phyloP scores from a whole-genome alignment of 2,888 invertebrate genomes.

The Thumatha senex region DNA sequence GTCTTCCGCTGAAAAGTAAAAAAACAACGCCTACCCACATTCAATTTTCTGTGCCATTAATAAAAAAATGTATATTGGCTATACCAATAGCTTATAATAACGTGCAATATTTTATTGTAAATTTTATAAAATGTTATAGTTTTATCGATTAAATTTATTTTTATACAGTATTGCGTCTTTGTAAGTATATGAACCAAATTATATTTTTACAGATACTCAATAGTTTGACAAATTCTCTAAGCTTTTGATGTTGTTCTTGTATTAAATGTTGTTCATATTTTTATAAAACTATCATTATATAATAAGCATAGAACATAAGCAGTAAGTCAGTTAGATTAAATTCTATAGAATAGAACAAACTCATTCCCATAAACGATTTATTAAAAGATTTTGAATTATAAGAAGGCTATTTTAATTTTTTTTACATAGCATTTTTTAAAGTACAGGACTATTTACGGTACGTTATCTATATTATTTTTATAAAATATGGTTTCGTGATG shows the following conservation, averaged over 20 bases:
- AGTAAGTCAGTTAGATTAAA: conserved; percentile 10
- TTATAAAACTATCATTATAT: conserved; percentile 56
- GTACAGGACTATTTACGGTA: too few relatives aligned
- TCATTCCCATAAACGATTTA: conserved; percentile 10
- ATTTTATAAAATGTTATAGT: conserved; percentile 20
- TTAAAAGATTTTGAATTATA: conserved; percentile 15
- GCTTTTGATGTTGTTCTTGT: conserved; percentile 32
- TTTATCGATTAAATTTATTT: conserved; percentile 44
- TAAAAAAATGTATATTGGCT: too few relatives aligned
- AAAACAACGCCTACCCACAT: too few relatives aligned
- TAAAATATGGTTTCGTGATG: not conserved
- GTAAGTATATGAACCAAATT: conserved; percentile 20
- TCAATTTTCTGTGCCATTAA: conserved; percentile 60
- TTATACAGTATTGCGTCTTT: conserved; percentile 26
- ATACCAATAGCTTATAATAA: not conserved
- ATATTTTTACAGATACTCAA: conserved; percentile 26
- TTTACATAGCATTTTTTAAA: conserved; percentile 7
- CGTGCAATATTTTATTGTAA: conserved; percentile 36
- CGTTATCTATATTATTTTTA: too few relatives aligned
- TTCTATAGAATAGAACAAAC: conserved; percentile 5
- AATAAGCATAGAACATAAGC: conserved; percentile 33
- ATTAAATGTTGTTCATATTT: conserved; percentile 59
- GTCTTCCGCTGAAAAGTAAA: too few relatives aligned
- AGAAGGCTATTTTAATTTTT: conserved; percentile 16
- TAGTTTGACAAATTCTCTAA: conserved; percentile 27